phyloP scores from a whole-genome alignment of 2,113 vertebrate species.

The Ictalurus furcatus region DNA sequence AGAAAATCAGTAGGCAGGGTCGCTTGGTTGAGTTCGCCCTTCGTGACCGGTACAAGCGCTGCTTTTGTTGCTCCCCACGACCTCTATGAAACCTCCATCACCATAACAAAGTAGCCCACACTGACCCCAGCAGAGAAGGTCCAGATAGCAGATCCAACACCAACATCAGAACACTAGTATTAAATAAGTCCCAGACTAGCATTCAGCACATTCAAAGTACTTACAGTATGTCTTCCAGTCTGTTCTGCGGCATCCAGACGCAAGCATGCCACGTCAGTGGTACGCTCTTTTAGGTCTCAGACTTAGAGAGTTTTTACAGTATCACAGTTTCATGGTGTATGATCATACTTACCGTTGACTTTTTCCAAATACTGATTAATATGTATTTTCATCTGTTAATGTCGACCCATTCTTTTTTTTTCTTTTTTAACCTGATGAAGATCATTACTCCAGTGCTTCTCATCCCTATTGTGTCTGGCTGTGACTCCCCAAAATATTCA shows the following conservation, averaged over 20 bases:
- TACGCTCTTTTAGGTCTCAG: neutral
- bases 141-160: conserved; percentile 21
- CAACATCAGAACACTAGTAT: conserved; percentile 31
- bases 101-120: conserved; percentile 46
- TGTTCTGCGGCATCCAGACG: neutral
- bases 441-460: neutral
- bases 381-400: neutral
- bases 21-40: conserved; percentile 14
- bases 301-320: neutral
- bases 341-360: neutral
- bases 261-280: neutral
- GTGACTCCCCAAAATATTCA: neutral
- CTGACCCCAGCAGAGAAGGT: conserved; percentile 25
- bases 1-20: conserved; percentile 43
- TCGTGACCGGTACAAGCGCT: conserved; percentile 38
- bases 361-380: neutral
- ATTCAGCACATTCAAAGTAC: neutral
- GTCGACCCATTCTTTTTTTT: neutral
- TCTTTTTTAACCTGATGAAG: neutral
- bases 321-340: neutral
- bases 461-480: conserved; percentile 1
- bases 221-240: neutral
- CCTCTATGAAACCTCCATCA: conserved; percentile 46
- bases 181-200: conserved; percentile 27
- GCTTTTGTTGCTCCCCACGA: conserved; percentile 45